Evolutionary conservation across 2,113 vertebrate genomes (phyloP).

Genomic region (Vimba vimba): DNA sequence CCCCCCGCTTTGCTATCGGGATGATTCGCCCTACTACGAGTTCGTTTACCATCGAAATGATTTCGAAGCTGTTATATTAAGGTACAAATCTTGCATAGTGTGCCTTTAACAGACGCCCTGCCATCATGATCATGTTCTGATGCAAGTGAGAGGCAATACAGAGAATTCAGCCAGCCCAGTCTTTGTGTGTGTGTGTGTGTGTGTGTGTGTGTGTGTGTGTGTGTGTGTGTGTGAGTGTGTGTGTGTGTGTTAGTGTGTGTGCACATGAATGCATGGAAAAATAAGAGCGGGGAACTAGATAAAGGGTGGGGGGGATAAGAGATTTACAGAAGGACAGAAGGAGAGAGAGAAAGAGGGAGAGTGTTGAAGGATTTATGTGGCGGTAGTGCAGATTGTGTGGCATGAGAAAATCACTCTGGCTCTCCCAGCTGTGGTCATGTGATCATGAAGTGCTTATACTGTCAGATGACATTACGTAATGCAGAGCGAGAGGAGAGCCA

Average conservation of each 20-base stretch:
- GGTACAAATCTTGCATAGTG: too few relatives aligned
- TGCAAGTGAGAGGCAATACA: conserved; percentile 17
- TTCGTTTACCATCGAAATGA: too few relatives aligned
- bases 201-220: not conserved
- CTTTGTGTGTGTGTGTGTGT: not conserved
- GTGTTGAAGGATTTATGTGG: conserved; percentile 22
- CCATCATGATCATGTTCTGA: conserved; percentile 8
- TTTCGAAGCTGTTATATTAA: too few relatives aligned
- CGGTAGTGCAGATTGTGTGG: not conserved
- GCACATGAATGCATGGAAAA: not conserved
- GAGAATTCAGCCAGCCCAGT: not conserved
- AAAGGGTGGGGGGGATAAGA: not conserved
- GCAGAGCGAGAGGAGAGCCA: conserved; percentile 20
- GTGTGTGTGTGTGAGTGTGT: not conserved
- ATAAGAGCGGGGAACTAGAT: not conserved
- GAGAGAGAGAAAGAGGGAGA: not conserved
- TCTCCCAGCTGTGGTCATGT: conserved; percentile 55
- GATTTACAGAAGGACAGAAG: not conserved
- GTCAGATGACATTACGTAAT: conserved; percentile 55
- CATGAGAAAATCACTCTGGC: conserved; percentile 1
- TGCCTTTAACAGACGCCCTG: not conserved
- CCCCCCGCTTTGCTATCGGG: too few relatives aligned
- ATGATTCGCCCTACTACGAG: too few relatives aligned
- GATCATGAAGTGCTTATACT: conserved; percentile 48
- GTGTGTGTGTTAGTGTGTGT: not conserved